Evolutionary conservation across 2,797 vertebrate genomes (phyloP).

Genomic region (Momotus momota): DNA sequence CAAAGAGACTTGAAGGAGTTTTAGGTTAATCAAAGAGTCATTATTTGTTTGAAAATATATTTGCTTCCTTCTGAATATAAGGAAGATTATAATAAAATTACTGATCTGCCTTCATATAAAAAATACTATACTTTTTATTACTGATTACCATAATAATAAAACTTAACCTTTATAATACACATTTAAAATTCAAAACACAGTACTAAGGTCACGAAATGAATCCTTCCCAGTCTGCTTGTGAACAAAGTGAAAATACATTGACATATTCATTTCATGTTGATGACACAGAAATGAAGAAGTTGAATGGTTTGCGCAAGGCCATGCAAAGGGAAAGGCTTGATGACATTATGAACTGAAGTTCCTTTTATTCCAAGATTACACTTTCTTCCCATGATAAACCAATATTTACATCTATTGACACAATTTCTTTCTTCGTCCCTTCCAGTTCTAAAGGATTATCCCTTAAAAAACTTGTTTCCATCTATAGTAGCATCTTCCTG

Average conservation of each 20-base stretch:
- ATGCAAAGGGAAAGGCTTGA: background rate
- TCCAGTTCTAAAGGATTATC: background rate
- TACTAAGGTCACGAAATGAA: background rate
- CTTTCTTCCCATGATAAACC: background rate
- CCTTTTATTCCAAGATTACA: background rate
- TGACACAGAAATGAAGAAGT: background rate
- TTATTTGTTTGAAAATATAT: background rate
- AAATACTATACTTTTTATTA: background rate
- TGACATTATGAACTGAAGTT: background rate
- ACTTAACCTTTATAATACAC: background rate
- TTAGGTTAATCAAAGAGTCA: background rate
- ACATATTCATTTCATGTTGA: background rate
- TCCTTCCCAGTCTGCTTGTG: background rate
- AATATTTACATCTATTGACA: background rate
- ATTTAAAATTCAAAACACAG: background rate
- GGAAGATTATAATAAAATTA: background rate
- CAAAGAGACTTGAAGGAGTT: background rate
- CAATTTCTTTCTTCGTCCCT: background rate
- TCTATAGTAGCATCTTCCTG: background rate
- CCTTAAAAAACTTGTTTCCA: background rate
- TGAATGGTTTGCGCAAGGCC: background rate
- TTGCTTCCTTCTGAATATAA: background rate
- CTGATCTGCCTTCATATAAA: background rate
- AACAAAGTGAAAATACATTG: background rate
- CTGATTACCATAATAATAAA: background rate